These are phyloP conservation scores for Neogobius melanostomus DNA, from an alignment of 2,113 vertebrate genomes.

Conservation along the genomic window DNA sequence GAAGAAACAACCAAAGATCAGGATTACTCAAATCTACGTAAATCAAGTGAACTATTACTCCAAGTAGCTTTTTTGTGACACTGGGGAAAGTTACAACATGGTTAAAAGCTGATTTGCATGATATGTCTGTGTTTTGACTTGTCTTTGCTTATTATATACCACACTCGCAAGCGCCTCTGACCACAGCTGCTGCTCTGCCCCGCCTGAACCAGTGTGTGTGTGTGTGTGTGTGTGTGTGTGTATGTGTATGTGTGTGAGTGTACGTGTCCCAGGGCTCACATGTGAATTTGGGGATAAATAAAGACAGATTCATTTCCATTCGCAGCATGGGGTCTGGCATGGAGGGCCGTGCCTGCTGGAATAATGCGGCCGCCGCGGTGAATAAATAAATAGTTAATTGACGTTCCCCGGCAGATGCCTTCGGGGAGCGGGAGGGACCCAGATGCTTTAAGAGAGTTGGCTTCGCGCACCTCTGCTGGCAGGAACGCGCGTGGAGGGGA, in stretches of 20 bases:
- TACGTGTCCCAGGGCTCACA: constrained; percentile 29
- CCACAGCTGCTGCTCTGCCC: constrained; percentile 3
- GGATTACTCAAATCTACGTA: too few relatives aligned
- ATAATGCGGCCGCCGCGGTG: constrained; percentile 56
- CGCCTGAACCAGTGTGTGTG: too few relatives aligned
- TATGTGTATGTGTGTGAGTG: too few relatives aligned
- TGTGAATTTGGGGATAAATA: constrained; percentile 37
- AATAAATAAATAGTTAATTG: constrained; percentile 72
- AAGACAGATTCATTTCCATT: constrained; percentile 67
- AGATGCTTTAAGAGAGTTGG: constrained; percentile 50
- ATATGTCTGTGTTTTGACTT: background rate
- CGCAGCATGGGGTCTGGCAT: constrained; percentile 49
- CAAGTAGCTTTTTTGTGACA: too few relatives aligned
- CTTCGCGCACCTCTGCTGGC: constrained; percentile 20
- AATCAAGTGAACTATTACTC: too few relatives aligned
- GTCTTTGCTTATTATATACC: background rate
- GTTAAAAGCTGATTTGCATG: too few relatives aligned
- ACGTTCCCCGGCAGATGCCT: constrained; percentile 52
- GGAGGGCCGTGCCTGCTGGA: constrained; percentile 40
- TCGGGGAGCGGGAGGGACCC: constrained; percentile 27
- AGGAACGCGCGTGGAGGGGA: constrained; percentile 1
- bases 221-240: too few relatives aligned
- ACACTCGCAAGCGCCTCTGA: background rate
- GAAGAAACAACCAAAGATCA: too few relatives aligned
- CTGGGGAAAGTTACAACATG: too few relatives aligned